phyloP scores from a whole-genome alignment of 2,113 vertebrate genomes.

The Suricata suricatta region DNA sequence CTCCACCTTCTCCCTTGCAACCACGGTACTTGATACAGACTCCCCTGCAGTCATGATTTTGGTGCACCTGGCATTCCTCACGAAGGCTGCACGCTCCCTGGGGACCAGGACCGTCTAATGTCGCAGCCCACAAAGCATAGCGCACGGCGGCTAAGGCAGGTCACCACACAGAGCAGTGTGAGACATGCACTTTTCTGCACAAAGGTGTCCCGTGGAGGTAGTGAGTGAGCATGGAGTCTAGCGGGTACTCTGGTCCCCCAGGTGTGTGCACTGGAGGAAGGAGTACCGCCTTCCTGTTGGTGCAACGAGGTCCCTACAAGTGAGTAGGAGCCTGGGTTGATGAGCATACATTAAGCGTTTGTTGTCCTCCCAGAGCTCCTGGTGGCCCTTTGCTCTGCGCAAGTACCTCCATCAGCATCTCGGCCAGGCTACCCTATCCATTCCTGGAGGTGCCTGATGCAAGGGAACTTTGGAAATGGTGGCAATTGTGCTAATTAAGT shows the following conservation, averaged over 20 bases:
- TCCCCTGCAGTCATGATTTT: neutral
- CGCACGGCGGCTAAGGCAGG: neutral
- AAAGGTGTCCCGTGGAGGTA: neutral
- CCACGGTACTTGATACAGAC: neutral
- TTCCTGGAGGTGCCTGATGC: neutral
- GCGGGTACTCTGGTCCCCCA: neutral
- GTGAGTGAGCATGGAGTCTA: neutral
- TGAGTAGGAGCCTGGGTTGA: neutral
- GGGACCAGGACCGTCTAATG: neutral
- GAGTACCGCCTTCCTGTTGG: neutral
- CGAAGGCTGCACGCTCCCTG: neutral
- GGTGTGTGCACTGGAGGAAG: rapidly evolving
- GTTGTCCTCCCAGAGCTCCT: neutral
- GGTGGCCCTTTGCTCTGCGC: neutral
- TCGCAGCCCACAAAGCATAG: neutral
- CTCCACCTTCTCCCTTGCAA: neutral
- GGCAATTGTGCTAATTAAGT: neutral
- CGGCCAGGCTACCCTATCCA: neutral
- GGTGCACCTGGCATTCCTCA: rapidly evolving
- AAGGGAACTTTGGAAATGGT: neutral
- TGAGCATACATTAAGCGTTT: neutral
- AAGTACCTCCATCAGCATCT: neutral
- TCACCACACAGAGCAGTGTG: neutral
- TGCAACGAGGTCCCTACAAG: rapidly evolving
- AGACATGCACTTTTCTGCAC: neutral